Evolutionary conservation across 2,797 vertebrate species (phyloP).

Genomic region (Semotilus atromaculatus): DNA sequence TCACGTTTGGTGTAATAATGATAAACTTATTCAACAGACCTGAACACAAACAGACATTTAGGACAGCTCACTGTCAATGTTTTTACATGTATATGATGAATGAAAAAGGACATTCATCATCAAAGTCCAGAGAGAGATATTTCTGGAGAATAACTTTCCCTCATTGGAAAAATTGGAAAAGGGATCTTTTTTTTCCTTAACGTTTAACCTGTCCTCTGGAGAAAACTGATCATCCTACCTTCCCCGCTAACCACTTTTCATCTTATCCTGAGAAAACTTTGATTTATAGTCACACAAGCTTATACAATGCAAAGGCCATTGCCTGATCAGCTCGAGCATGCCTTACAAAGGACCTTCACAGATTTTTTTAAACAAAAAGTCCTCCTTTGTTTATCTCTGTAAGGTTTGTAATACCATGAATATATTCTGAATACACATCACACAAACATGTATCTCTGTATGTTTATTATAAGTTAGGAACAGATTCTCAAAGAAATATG

Average conservation of each 20-base stretch:
- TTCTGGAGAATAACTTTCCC: constrained; percentile 61
- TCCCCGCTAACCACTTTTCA: constrained; percentile 26
- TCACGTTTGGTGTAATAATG: constrained; percentile 54
- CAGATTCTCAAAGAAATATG: constrained; percentile 49
- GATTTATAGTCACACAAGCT: constrained; percentile 46
- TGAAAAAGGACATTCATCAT: constrained; percentile 62
- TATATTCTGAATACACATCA: background rate
- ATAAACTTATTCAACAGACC: constrained; percentile 59
- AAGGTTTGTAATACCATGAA: background rate
- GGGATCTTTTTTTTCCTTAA: constrained; percentile 59
- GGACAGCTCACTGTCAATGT: constrained; percentile 51
- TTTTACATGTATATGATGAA: constrained; percentile 56
- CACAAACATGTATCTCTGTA: background rate
- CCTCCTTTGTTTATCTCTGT: constrained; percentile 9
- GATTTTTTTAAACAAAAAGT: background rate
- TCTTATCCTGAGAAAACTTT: constrained; percentile 51
- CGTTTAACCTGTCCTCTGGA: constrained; percentile 55
- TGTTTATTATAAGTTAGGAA: constrained; percentile 50
- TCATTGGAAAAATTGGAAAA: constrained; percentile 51
- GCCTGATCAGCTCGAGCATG: constrained; percentile 26
- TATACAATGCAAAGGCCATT: constrained; percentile 27
- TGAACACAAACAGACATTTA: constrained; percentile 61
- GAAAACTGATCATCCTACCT: constrained; percentile 58
- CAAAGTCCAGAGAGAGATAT: constrained; percentile 57
- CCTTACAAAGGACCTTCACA: background rate